phyloP scores from a whole-genome alignment of 2,113 vertebrate genomes.

The Sigmodon hispidus region DNA sequence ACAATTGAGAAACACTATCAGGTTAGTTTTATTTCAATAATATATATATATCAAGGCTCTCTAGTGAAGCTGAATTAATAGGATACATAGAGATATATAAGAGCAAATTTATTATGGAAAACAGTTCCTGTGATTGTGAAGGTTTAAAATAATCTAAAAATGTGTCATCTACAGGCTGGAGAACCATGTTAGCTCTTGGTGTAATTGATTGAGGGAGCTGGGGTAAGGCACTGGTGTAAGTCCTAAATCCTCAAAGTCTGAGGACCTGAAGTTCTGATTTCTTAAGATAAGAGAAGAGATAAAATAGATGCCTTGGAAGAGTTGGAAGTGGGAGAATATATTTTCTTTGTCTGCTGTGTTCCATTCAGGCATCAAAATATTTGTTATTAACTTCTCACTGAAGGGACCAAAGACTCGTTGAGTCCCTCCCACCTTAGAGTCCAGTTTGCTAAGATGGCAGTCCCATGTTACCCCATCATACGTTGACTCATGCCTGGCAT shows the following conservation, averaged over 20 bases:
- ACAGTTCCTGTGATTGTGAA: not conserved
- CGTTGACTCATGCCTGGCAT: no score
- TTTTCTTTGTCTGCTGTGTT: not conserved
- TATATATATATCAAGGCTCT: not conserved
- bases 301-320: not conserved
- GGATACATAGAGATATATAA: not conserved
- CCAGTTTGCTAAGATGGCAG: no score
- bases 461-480: no score
- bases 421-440: no score
- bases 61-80: not conserved
- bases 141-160: not conserved
- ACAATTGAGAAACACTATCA: not conserved
- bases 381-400: not conserved
- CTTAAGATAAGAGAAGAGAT: not conserved
- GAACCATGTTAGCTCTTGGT: not conserved
- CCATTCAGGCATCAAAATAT: not conserved
- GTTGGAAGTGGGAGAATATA: not conserved
- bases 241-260: not conserved
- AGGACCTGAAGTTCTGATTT: not conserved
- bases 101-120: not conserved
- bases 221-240: not conserved
- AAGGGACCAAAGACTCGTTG: no score
- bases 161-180: not conserved
- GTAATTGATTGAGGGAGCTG: not conserved
- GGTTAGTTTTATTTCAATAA: not conserved